These are phyloP conservation scores for Euspilapteryx auroguttella DNA, from an alignment of 2,888 invertebrate species.

Conservation along the genomic window DNA sequence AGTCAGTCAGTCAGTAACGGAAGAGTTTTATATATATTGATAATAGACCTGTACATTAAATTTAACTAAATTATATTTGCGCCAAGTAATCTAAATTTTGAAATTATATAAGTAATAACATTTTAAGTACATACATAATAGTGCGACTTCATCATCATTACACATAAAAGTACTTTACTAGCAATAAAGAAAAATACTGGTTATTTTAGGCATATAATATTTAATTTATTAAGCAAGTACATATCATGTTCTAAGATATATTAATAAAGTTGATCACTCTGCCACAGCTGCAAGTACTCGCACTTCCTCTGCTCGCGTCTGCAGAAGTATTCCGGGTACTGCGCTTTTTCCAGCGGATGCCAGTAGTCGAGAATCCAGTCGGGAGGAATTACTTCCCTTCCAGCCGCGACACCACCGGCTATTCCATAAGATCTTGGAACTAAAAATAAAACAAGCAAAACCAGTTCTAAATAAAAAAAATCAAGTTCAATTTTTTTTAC, in stretches of 20 bases:
- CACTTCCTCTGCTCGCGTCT: conserved; percentile 82
- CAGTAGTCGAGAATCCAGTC: conserved; percentile 91
- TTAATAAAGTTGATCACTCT: conserved; percentile 61
- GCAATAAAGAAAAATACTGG: conserved; percentile 1
- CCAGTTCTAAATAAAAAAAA: background rate
- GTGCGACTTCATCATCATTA: background rate
- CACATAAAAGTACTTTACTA: background rate
- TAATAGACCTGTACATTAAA: too few relatives aligned
- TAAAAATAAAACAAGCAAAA: too few relatives aligned
- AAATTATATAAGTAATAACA: too few relatives aligned
- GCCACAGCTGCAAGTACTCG: conserved; percentile 81
- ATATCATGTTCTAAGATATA: conserved; percentile 16
- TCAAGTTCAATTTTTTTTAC: background rate
- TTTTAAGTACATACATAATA: too few relatives aligned
- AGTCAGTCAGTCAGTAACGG: too few relatives aligned
- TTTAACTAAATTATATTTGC: too few relatives aligned
- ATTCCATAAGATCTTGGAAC: conserved; percentile 65
- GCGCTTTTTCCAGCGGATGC: conserved; percentile 92
- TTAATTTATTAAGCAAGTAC: background rate
- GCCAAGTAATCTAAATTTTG: too few relatives aligned
- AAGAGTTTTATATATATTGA: too few relatives aligned
- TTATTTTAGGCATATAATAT: background rate
- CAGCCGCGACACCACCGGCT: conserved; percentile 77
- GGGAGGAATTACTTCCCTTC: conserved; percentile 67
- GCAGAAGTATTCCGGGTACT: conserved; percentile 90